Evolutionary conservation across 2,113 vertebrate species (phyloP).

Genomic region (Phylloscopus trochiloides): DNA sequence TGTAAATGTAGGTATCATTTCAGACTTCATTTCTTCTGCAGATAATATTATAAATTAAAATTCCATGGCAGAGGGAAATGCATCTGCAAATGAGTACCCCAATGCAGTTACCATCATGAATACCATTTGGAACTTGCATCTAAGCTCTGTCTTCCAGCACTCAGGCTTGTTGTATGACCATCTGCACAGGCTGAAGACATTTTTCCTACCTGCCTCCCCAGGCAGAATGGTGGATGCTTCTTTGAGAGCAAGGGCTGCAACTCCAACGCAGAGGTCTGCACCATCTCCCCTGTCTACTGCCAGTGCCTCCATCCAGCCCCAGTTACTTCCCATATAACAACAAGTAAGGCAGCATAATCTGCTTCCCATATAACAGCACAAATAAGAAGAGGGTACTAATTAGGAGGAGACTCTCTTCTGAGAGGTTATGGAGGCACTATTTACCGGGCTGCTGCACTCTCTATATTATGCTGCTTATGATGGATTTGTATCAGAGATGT

Average conservation of each 20-base stretch:
- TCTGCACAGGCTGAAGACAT: neutral
- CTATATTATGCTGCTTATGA: neutral
- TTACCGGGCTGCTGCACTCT: neutral
- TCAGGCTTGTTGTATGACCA: neutral
- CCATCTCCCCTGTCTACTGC: neutral
- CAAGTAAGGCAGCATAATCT: neutral
- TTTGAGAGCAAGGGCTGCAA: neutral
- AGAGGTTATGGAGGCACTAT: neutral
- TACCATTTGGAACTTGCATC: neutral
- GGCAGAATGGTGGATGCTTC: neutral
- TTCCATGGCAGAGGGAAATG: neutral
- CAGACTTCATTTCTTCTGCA: neutral
- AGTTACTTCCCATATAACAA: neutral
- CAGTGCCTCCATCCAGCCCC: neutral
- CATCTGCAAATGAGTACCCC: neutral
- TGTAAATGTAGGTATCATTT: neutral
- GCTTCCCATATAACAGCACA: neutral
- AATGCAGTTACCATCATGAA: neutral
- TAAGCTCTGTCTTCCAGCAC: neutral
- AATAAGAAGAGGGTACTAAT: neutral
- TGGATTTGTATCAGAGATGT: neutral
- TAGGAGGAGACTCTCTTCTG: neutral
- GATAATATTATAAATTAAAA: neutral
- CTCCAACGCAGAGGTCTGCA: fast-evolving
- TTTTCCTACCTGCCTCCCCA: neutral